A percentile compares a stretch with the other conserved stretches of the same genome.
Evolutionary conservation across 2,797 vertebrate species (phyloP).

Genomic region (Pagetopsis macropterus): DNA sequence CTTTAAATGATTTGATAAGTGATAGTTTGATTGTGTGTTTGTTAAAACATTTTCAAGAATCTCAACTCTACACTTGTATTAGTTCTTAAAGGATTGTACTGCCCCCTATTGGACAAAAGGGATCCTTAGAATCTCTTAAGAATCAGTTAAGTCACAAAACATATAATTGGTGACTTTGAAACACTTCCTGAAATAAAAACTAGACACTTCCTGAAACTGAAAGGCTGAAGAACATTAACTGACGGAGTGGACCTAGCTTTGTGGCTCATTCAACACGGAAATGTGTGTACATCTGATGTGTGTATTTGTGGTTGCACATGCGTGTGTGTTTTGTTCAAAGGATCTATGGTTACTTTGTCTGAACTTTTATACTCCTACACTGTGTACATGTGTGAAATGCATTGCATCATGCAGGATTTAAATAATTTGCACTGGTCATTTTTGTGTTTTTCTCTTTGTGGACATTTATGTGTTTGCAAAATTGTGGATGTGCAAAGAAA

Average conservation of each 20-base stretch:
- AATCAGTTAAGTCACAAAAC: not conserved
- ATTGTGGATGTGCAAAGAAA: not conserved
- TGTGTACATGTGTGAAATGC: too few species aligned
- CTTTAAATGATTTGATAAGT: not conserved
- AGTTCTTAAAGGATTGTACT: slow-evolving; percentile 10
- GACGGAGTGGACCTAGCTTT: not conserved
- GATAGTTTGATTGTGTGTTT: not conserved
- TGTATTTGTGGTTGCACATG: slow-evolving; percentile 12
- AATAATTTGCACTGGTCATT: not conserved
- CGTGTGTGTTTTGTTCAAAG: not conserved
- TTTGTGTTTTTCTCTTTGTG: slow-evolving; percentile 2
- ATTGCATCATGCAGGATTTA: not conserved
- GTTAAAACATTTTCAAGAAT: not conserved
- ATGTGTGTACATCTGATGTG: not conserved
- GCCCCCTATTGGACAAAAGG: slow-evolving; percentile 56
- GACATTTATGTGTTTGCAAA: not conserved
- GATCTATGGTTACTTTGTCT: not conserved
- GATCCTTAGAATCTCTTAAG: slow-evolving; percentile 10
- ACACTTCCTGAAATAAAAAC: slow-evolving; percentile 57
- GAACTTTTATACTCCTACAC: too few species aligned
- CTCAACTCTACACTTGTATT: not conserved
- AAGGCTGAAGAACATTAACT: not conserved
- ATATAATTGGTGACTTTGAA: slow-evolving; percentile 1
- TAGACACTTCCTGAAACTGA: slow-evolving; percentile 41
- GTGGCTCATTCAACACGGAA: slow-evolving; percentile 7